Evolutionary conservation across 2,113 vertebrate genomes (phyloP).

Genomic region (Chamaea fasciata): DNA sequence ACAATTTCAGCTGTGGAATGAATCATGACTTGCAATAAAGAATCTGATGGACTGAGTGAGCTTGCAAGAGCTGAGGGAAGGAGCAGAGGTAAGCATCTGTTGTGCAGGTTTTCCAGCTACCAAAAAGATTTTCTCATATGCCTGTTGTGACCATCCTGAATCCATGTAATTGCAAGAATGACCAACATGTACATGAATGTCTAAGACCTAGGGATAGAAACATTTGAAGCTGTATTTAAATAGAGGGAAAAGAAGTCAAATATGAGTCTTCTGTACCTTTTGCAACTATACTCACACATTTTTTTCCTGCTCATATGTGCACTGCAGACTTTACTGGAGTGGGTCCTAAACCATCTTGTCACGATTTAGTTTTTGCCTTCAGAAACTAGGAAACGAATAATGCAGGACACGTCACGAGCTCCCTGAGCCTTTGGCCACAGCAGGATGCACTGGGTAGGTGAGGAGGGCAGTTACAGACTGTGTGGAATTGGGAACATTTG

Average conservation of each 20-base stretch:
- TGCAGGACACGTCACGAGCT: rapidly evolving
- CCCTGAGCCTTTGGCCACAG: not conserved
- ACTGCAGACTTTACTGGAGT: not conserved
- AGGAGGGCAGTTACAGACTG: too few species aligned
- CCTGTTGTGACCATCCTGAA: not conserved
- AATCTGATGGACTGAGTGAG: not conserved
- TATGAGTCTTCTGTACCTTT: not conserved
- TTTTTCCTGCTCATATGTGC: not conserved
- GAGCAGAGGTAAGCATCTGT: not conserved
- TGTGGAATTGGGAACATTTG: not conserved
- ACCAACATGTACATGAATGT: not conserved
- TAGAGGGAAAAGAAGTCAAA: not conserved
- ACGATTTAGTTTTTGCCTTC: not conserved
- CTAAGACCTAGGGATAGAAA: not conserved
- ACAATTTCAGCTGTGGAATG: not conserved
- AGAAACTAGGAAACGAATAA: not conserved
- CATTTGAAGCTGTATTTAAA: not conserved
- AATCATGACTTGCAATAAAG: not conserved
- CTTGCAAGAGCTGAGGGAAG: not conserved
- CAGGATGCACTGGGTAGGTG: not conserved
- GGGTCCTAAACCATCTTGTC: not conserved
- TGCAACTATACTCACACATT: not conserved
- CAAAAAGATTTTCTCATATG: not conserved
- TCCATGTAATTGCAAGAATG: not conserved
- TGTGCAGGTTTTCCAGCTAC: not conserved